Percentiles rank a stretch among this genome's conserved stretches.
Conservation (phyloP, 2,113 vertebrate species). For the Triplophysa rosa region DNA sequence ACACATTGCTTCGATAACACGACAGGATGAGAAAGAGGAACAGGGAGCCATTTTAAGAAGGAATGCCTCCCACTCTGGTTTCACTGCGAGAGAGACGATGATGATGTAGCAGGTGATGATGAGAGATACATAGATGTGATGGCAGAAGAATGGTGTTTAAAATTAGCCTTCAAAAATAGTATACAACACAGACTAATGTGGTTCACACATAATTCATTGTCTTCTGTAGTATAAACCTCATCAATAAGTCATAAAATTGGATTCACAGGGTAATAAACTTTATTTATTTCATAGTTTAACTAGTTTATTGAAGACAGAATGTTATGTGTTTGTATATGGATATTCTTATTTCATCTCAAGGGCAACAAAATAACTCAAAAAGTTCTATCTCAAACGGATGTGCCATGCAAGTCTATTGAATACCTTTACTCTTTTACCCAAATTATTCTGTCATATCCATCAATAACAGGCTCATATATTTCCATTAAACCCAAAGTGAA, state of each 20-base stretch:
- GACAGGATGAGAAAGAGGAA: constrained; percentile 37
- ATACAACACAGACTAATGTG: not conserved
- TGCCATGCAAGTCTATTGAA: too few species aligned
- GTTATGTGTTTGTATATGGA: not conserved
- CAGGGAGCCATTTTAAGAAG: constrained; percentile 33
- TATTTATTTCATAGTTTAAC: not conserved
- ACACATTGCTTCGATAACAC: constrained; percentile 38
- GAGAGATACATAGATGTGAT: not conserved
- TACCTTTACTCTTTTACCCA: not conserved
- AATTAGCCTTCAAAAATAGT: not conserved
- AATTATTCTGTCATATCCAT: not conserved
- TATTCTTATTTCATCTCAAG: not conserved
- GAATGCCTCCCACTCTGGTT: constrained; percentile 36
- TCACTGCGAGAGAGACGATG: constrained; percentile 5
- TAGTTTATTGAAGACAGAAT: not conserved
- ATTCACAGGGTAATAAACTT: not conserved
- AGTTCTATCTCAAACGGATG: too few species aligned
- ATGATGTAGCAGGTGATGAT: constrained; percentile 12
- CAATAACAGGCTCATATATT: not conserved
- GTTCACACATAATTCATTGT: not conserved
- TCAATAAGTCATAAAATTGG: not conserved
- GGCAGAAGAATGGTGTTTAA: not conserved
- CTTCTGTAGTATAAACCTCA: not conserved
- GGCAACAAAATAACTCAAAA: too few species aligned
- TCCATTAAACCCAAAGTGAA: not conserved